phyloP scores from a whole-genome alignment of 2,113 vertebrate genomes.

The Gallinago paraguaiae region DNA sequence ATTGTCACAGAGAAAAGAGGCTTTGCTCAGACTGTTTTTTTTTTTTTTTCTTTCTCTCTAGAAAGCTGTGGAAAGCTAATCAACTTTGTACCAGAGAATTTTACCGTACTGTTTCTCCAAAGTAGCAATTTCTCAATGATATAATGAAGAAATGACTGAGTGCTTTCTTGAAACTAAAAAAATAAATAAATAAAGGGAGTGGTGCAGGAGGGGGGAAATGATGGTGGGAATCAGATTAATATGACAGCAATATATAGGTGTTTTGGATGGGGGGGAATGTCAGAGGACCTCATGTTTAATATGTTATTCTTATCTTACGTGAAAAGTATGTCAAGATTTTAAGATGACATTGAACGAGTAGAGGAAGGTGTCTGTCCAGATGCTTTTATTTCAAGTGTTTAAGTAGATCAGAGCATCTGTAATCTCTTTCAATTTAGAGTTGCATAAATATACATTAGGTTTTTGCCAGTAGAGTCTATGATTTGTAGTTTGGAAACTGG shows the following conservation, averaged over 20 bases:
- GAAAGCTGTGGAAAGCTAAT: not conserved
- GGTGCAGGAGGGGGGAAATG: not conserved
- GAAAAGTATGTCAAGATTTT: not conserved
- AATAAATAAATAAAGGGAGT: too few species aligned
- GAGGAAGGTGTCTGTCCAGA: not conserved
- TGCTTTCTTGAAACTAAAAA: not conserved
- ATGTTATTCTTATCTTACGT: not conserved
- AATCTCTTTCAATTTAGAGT: not conserved
- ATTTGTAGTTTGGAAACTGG: not conserved
- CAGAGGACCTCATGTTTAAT: not conserved
- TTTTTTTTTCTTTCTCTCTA: not conserved
- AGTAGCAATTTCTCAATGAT: not conserved
- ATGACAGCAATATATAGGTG: not conserved
- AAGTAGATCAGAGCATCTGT: not conserved
- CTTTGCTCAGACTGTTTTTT: not conserved
- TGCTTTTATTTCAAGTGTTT: not conserved
- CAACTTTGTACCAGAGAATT: not conserved
- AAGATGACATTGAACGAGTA: not conserved
- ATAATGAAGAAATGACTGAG: not conserved
- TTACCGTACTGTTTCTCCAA: not conserved
- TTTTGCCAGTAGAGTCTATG: not conserved
- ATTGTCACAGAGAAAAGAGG: not conserved
- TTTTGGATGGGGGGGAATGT: not conserved
- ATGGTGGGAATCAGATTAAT: not conserved
- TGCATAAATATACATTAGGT: not conserved